phyloP scores from a whole-genome alignment of 2,797 vertebrate genomes.

The Sitta carolinensis region DNA sequence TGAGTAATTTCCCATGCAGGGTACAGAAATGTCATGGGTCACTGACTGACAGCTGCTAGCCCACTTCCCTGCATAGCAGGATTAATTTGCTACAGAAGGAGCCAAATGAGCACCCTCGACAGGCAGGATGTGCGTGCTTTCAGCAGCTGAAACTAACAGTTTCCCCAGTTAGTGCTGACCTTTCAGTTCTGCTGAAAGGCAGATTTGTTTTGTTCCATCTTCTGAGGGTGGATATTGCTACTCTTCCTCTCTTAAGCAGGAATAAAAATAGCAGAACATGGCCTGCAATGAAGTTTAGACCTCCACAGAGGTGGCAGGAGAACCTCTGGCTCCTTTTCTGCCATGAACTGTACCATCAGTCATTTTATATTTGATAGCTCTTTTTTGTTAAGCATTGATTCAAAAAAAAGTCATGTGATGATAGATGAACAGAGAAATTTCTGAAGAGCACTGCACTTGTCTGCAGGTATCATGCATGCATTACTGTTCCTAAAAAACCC shows the following conservation, averaged over 20 bases:
- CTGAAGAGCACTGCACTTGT: background rate
- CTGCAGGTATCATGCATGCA: background rate
- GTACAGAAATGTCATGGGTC: background rate
- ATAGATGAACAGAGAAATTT: background rate
- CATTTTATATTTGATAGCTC: background rate
- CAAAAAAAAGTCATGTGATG: background rate
- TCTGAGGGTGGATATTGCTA: background rate
- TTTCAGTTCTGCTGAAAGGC: background rate
- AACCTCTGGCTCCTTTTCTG: background rate
- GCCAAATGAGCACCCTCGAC: background rate
- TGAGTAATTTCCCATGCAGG: background rate
- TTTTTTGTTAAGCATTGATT: background rate
- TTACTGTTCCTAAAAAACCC: background rate
- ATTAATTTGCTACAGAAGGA: background rate
- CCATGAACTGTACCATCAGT: background rate
- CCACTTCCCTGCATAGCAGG: background rate
- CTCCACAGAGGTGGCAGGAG: background rate
- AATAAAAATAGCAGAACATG: background rate
- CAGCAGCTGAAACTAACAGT: background rate
- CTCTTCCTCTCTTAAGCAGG: background rate
- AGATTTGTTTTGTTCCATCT: background rate
- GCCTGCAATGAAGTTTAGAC: background rate
- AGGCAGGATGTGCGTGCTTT: background rate
- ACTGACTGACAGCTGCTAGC: background rate
- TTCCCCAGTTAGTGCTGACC: background rate